These are phyloP conservation scores for Gila robusta DNA, from an alignment of 2,797 vertebrate species.

Conservation along the genomic window DNA sequence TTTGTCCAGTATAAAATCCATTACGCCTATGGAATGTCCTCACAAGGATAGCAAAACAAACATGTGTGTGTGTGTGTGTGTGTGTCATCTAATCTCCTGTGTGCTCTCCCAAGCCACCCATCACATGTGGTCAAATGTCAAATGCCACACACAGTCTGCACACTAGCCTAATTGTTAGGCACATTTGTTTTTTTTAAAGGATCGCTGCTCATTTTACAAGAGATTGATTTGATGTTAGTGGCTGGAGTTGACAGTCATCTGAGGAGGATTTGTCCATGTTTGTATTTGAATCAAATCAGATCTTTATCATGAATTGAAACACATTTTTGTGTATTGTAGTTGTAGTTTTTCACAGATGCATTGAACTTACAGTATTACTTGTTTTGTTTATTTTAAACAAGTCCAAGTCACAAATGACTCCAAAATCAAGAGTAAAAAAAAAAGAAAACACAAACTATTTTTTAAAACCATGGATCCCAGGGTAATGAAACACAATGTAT, in stretches of 20 bases:
- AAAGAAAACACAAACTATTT: no score
- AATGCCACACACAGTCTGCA: slow-evolving; percentile 1
- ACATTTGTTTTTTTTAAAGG: neutral
- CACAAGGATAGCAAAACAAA: no score
- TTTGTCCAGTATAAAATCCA: no score
- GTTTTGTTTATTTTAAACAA: no score
- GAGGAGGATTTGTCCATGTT: neutral
- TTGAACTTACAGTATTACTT: neutral
- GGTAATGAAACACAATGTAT: no score
- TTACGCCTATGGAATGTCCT: no score
- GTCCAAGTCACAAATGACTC: neutral
- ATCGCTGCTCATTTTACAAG: neutral
- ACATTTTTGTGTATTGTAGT: neutral
- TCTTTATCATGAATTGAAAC: neutral
- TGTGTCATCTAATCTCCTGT: slow-evolving; percentile 27
- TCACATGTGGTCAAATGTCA: neutral
- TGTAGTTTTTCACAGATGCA: neutral
- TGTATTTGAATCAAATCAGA: neutral
- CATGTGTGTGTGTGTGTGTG: slow-evolving; percentile 1
- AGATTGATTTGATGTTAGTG: neutral
- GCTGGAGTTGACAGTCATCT: neutral
- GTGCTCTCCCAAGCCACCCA: slow-evolving; percentile 12
- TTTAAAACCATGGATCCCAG: no score
- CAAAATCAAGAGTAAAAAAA: no score
- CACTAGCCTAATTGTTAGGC: neutral